phyloP scores from a whole-genome alignment of 2,888 invertebrate species.

The Phyllotreta cruciferae region DNA sequence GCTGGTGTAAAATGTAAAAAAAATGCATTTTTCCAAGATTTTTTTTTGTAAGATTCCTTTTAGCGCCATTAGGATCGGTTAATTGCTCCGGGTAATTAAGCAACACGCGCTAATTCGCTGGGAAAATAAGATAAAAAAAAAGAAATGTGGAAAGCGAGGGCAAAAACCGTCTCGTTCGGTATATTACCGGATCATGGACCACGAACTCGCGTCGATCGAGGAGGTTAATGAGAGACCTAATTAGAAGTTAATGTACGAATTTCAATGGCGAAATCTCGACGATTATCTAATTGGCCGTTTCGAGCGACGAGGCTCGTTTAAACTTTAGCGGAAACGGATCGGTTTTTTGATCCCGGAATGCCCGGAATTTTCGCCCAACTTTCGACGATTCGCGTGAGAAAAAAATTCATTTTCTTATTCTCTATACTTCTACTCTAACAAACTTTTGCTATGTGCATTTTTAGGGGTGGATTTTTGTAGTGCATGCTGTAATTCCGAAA shows the following conservation, averaged over 20 bases:
- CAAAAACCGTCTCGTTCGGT: no score
- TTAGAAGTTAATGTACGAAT: conserved; percentile 36
- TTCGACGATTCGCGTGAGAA: conserved; percentile 16
- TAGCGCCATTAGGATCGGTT: conserved; percentile 24
- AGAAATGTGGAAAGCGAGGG: not conserved
- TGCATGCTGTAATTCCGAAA: no score
- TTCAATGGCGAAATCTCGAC: conserved; percentile 24
- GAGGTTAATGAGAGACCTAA: conserved; percentile 39
- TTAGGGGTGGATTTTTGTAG: no score
- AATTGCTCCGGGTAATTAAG: conserved; percentile 27
- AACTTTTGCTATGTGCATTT: no score
- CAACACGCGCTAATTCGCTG: conserved; percentile 27
- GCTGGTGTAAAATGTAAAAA: no score
- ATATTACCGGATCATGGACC: conserved; percentile 24
- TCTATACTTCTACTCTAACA: no score
- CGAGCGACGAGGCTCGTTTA: conserved; percentile 20
- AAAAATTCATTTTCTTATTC: no score
- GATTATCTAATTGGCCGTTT: conserved; percentile 22
- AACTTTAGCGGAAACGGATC: conserved; percentile 12
- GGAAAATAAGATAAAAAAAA: conserved; percentile 16
- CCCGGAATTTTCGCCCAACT: conserved; percentile 1
- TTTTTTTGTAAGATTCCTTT: no score
- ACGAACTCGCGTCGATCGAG: conserved; percentile 38
- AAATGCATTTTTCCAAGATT: no score
- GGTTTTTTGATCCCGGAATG: conserved; percentile 13